Base-by-base conservation (phyloP, 2,797 vertebrate species). In the Babyrousa celebensis region DNA sequence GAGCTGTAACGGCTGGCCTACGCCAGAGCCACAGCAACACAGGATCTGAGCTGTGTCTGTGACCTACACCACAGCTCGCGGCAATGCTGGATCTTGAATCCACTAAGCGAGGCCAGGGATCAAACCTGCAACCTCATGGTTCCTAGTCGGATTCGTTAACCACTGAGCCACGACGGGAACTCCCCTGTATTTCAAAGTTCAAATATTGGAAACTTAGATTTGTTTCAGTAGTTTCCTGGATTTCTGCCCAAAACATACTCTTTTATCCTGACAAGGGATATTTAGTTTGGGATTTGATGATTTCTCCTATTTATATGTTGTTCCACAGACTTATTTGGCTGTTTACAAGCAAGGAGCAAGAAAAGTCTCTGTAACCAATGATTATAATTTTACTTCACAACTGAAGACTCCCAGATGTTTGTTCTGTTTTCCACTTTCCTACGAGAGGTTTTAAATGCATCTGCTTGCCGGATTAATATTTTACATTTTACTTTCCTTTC, bases 341-440 rank as follows among this genome's bases (percentile, higher is more conserved):
- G 43, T 96, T 96, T 95, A 84, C 20, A 96, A 92, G 89, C 60
- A 96, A 85, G 25, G 79, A 58, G 48, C 36, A 92, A 95, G 63
- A 93, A 89, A 74, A 90, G 84, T 56, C 80, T 96, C 65, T 96
- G 80, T 65, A 95, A 88, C 29, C 36, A 93, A 83, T 79, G 68
- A 70, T 1, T 77, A 58, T 20, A 91, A 91, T 97, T 95, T 88
- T 91, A 90, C 29, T 92, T 72, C 80, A 72, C 77, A 90, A 77
- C 25, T 94, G 87, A 97, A 96, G 74, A 85, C 48, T 92, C 93
- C 96, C 94, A 98, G 92, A 95, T 96, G 85, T 95, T 94, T 82
- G 60, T n/a, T 93, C 58, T 93, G 68, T 84, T 92, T 96, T 60
- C 27, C 65, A 80, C 60, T 79, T 48, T 90, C 40, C 67, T 71